Evolutionary conservation across 2,113 vertebrate genomes (phyloP), one percentile per base, ranked within the genome.

Genomic region (Cercopithecus mona): DNA sequence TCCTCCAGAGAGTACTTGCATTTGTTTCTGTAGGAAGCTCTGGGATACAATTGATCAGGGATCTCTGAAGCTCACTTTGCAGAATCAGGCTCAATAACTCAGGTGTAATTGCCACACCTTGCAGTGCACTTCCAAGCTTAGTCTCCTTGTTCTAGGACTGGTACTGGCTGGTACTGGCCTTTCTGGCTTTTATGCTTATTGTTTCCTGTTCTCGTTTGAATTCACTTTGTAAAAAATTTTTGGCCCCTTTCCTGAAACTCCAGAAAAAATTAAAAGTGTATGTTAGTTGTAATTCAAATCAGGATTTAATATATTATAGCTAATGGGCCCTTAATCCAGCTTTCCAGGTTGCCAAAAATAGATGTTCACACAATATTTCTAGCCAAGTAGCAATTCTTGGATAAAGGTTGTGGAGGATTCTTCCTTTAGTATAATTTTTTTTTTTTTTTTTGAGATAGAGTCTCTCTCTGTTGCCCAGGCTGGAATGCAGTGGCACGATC

Each of bases 211-310:
- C 30, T 96, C 90, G 8, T 87, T 75, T 85, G 43, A 92, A 13
- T 1, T 93, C 32, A 50, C 30, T 61, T 23, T 81, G 32, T 35
- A 2, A 55, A 55, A 55, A 55, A 7, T 50, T 75, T 93, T 81
- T 85, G 12, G 76, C 17, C 13, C 16, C 68, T 95, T 85, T 93
- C 55, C 70, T 68, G 50, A 93, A 57, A 73, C 38, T 14, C 30
- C 5, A 94, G n/a, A 48, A 94, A 82, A 92, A 68, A 20, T 82
- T 85, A 84, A 48, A 88, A 94, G 70, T 88, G 48, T 27, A 22
- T 50, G 43, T 70, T 83, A 87, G 66, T 59, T 94, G 84, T 95
- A 30, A 90, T 85, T 93, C 48, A 96, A 85, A 81, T 73, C 52
- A 79, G 25, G 6, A 88, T 82, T 97, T 88, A 82, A 66, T 86